Conservation (phyloP, 2,113 vertebrate species). For the Datnioides undecimradiatus region DNA sequence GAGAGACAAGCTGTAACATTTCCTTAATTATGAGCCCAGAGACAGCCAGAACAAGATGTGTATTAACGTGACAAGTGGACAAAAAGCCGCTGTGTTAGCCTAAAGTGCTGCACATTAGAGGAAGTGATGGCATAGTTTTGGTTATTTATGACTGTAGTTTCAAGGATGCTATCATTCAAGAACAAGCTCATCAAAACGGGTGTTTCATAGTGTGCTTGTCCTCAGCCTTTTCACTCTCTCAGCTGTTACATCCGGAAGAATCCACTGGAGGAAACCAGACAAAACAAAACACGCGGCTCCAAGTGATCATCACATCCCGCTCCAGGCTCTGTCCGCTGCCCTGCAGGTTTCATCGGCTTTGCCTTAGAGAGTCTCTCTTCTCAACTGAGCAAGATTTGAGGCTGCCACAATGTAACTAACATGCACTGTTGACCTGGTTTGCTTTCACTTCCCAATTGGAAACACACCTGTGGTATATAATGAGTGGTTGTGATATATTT, state of each 20-base stretch:
- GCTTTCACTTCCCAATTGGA: not conserved
- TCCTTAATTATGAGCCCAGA: not conserved
- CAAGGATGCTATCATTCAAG: too few relatives aligned
- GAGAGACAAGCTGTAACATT: not conserved
- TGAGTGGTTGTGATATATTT: too few relatives aligned
- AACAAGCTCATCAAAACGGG: too few relatives aligned
- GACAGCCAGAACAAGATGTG: not conserved
- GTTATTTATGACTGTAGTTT: not conserved
- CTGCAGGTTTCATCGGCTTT: slow-evolving; percentile 44
- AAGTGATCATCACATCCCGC: not conserved
- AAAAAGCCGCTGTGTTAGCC: not conserved
- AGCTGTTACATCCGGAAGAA: not conserved
- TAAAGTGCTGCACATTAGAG: not conserved
- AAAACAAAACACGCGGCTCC: not conserved
- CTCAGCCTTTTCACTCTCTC: not conserved
- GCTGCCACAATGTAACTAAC: not conserved
- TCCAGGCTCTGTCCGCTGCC: not conserved
- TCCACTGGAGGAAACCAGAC: not conserved
- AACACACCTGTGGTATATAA: too few relatives aligned
- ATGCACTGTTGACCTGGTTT: not conserved
- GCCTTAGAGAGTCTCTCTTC: slow-evolving; percentile 1
- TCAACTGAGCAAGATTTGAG: slow-evolving; percentile 13
- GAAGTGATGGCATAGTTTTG: not conserved
- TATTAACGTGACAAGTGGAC: not conserved
- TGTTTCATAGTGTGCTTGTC: not conserved